Evolutionary conservation across 2,888 invertebrate genomes (phyloP), one percentile per base, ranked within the genome.

Genomic region (Merodon equestris): DNA sequence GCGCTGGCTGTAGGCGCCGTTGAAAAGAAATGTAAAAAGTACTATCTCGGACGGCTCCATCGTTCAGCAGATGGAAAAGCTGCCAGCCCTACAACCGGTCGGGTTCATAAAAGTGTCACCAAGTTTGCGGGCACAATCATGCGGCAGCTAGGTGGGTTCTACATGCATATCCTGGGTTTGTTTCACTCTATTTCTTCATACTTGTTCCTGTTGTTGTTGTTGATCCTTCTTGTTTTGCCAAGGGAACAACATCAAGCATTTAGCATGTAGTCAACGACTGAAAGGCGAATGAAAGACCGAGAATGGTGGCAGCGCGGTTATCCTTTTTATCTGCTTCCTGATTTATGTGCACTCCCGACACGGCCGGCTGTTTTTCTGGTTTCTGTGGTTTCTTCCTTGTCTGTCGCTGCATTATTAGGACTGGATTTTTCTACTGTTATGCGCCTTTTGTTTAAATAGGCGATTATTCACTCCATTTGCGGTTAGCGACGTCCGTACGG

Each of bases 21-120:
- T 15, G 12, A 2, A 40, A 19, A 40, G 5, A 13, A 57, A 18
- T 15, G 4, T 12, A 34, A 10, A 45, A 36, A 48, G 57, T 57
- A 9, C 9, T 27, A 38, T 9, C 48, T 63, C 19, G 48, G 48
- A 50, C 57, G 56, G 40, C 67, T 68, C 34, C 40, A 51, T 47
- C n/a, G 9, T 40, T 57, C 13, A 13, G 44, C 44, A 70, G 68
- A 61, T 51, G 51, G 53, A 63, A 19, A 51, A 75, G 47, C 57
- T 63, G 57, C 57, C 63, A 54, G 19, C 9, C 3, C n/a, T 68
- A 61, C 50, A 70, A 53, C 56, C 56, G 14, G 70, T 63, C 57
- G 63, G 51, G 57, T 70, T 63, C 75, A 75, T 75, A 75, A 70
- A 75, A 75, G 70, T 70, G 70, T 75, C 75, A 75, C 75, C 74